A percentile compares a stretch with the other conserved stretches of the same genome.
Evolutionary conservation across 2,888 invertebrate species (phyloP).

Genomic region (Zygaena filipendulae): DNA sequence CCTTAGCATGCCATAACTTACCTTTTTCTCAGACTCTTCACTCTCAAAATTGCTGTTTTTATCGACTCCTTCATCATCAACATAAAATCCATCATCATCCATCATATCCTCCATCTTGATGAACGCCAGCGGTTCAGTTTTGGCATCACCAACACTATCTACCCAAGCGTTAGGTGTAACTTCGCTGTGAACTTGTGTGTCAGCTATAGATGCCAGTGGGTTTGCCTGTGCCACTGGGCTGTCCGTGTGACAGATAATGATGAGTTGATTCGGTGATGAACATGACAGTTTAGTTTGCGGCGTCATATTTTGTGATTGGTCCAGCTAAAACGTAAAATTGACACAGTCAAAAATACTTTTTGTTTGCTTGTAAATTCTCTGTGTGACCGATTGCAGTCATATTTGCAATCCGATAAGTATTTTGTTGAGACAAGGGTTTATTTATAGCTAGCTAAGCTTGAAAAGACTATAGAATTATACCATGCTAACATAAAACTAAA

Average conservation of each 20-base stretch:
- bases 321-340: constrained; percentile 9
- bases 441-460: no score
- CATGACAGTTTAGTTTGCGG: constrained; percentile 4
- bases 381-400: no score
- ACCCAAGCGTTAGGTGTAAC: not conserved
- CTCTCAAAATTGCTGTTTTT: constrained; percentile 1
- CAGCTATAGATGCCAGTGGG: no score
- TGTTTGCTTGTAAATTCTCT: no score
- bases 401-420: no score
- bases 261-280: not conserved
- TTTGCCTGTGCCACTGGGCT: not conserved
- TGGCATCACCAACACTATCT: not conserved
- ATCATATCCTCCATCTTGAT: constrained; percentile 25
- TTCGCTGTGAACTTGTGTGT: no score
- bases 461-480: no score
- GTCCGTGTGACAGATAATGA: not conserved
- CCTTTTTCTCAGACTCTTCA: constrained; percentile 10
- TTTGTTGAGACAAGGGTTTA: no score
- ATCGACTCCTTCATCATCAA: constrained; percentile 13
- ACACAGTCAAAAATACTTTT: no score
- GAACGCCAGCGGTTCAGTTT: constrained; percentile 17
- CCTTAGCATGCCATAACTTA: not conserved
- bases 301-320: constrained; percentile 7
- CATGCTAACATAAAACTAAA: no score
- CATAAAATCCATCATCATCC: constrained; percentile 11